These are phyloP conservation scores for Leucania comma DNA, from an alignment of 2,888 invertebrate species.

Conservation along the genomic window DNA sequence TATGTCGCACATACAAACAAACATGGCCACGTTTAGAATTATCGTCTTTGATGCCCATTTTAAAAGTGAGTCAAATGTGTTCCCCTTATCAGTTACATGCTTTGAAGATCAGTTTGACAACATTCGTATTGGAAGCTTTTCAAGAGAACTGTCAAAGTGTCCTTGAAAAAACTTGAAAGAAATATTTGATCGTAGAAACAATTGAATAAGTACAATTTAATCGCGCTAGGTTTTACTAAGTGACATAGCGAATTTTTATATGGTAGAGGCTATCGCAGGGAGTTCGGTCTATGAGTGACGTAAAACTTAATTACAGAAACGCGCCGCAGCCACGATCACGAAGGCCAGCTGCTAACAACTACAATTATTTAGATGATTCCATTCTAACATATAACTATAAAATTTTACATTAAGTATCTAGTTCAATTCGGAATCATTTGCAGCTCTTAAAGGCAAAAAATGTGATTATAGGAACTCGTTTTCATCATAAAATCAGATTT, in stretches of 20 bases:
- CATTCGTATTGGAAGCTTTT: conserved; percentile 21
- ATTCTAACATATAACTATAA: conserved; percentile 80
- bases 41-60: conserved; percentile 45
- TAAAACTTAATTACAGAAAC: conserved; percentile 89
- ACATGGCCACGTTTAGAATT: conserved; percentile 60
- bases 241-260: conserved; percentile 84
- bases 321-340: conserved; percentile 83
- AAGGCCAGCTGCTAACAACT: conserved; percentile 86
- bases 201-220: conserved; percentile 59
- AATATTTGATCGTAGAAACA: conserved; percentile 37
- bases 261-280: conserved; percentile 87
- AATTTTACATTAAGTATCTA: conserved; percentile 81
- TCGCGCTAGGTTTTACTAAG: conserved; percentile 71
- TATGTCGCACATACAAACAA: conserved; percentile 76
- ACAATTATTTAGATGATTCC: conserved; percentile 86
- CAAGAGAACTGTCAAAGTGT: conserved; percentile 2
- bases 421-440: conserved; percentile 80
- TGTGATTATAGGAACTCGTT: conserved; percentile 82
- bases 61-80: conserved; percentile 6
- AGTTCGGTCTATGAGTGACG: conserved; percentile 88
- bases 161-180: conserved; percentile 16
- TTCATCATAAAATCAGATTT: conserved; percentile 87
- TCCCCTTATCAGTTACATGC: conserved; percentile 20
- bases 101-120: conserved; percentile 12
- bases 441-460: conserved; percentile 80